A percentile compares a stretch with the other conserved stretches of the same genome.
Conservation (phyloP, 2,888 invertebrate genomes). For the Brenthis hecate region DNA sequence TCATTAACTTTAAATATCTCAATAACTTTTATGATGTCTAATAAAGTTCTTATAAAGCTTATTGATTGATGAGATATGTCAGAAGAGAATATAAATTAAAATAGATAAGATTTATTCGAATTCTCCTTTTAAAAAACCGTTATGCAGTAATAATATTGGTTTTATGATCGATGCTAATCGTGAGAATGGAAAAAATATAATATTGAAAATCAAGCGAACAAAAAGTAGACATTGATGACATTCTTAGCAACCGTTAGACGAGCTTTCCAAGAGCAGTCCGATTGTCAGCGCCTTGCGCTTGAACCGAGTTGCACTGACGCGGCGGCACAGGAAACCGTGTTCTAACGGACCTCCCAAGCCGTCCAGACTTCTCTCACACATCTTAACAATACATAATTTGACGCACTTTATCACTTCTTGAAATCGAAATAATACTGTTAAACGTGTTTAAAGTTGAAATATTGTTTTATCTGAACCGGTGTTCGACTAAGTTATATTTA, state of each 20-base stretch:
- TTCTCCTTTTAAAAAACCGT: slow-evolving; percentile 4
- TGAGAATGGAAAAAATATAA: slow-evolving; percentile 52
- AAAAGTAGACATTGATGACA: slow-evolving; percentile 71
- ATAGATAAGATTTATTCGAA: slow-evolving; percentile 6
- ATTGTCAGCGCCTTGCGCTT: slow-evolving; percentile 29
- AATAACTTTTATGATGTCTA: slow-evolving; percentile 27
- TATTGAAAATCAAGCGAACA: slow-evolving; percentile 63
- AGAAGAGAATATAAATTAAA: slow-evolving; percentile 9
- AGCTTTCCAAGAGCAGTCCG: slow-evolving; percentile 48
- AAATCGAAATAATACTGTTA: slow-evolving; percentile 1
- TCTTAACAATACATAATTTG: slow-evolving; percentile 15
- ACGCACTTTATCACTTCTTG: not conserved
- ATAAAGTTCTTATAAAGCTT: slow-evolving; percentile 22
- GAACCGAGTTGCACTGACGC: slow-evolving; percentile 9
- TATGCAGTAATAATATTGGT: slow-evolving; percentile 32
- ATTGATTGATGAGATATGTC: slow-evolving; percentile 6
- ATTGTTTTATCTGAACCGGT: slow-evolving; percentile 6
- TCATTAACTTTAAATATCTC: not conserved
- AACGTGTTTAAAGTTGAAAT: not conserved
- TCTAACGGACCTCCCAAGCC: slow-evolving; percentile 55
- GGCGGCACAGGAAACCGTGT: slow-evolving; percentile 8
- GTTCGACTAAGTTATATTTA: not conserved
- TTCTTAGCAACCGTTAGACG: slow-evolving; percentile 75
- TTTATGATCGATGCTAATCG: slow-evolving; percentile 56
- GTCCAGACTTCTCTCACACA: slow-evolving; percentile 38